Conservation (phyloP, 2,888 invertebrate species). For the Sinotaia quadrata region DNA sequence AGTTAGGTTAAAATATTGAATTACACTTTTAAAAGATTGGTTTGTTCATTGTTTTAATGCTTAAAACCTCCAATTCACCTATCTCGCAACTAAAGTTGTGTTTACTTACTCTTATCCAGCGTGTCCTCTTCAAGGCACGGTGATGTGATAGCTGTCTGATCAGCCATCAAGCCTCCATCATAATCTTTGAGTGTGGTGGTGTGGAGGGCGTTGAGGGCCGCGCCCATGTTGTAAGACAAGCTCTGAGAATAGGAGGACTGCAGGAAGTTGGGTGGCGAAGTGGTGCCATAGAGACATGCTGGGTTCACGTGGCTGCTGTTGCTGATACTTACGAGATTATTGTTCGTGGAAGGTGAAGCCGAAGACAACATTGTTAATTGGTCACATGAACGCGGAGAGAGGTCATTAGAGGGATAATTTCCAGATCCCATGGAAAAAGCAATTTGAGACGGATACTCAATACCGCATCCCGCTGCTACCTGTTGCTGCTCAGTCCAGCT, state of each 20-base stretch:
- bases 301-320: conserved; percentile 25
- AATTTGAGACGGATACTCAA: conserved; percentile 20
- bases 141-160: conserved; percentile 20
- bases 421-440: conserved; percentile 25
- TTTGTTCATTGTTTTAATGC: no score
- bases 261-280: conserved; percentile 29
- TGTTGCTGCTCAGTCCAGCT: conserved; percentile 30
- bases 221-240: conserved; percentile 24
- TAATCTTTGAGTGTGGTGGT: conserved; percentile 28
- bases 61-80: no score
- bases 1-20: no score
- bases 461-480: background rate
- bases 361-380: conserved; percentile 9
- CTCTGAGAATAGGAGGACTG: conserved; percentile 20
- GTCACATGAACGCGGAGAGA: conserved; percentile 16
- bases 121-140: conserved; percentile 29
- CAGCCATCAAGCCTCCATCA: conserved; percentile 27
- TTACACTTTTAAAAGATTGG: no score
- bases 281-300: conserved; percentile 33
- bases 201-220: conserved; percentile 9
- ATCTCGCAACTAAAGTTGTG: no score
- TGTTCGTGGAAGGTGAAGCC: background rate
- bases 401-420: conserved; percentile 24
- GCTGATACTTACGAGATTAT: background rate
- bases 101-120: conserved; percentile 25